Base-by-base conservation (phyloP, 2,113 vertebrate genomes). In the Emydura subglobosa region DNA sequence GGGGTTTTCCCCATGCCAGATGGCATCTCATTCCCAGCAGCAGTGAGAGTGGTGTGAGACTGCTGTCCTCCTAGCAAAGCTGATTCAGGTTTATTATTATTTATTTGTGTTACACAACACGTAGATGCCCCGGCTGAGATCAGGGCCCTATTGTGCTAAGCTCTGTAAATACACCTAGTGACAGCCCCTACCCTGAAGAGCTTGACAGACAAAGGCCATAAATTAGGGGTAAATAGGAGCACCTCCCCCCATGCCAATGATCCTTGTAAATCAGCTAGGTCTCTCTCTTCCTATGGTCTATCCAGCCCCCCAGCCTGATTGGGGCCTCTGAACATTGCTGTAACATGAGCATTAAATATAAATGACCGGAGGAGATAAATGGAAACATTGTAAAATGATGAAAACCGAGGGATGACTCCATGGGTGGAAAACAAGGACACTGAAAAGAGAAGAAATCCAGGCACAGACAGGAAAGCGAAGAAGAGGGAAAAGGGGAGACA, bases 401-500 rank as follows among this genome's bases (percentile, higher is more conserved):
- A 34, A n/a, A 72, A 22, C 39, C 21, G 10, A 72, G n/a, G 65
- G n/a, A 72, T 17, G 34, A n/a, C 21, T 72, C 65, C n/a, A 94
- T 68, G 85, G 54, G 50, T 88, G 31, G 31, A 86, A 96, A 93
- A 53, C 65, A 85, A n/a, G 6, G 92, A 50, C 57, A 89, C 90
- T 85, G 0, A 3, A 82, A 97, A 5, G 17, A 90, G 57, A 79
- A 93, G 50, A 92, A 57, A 74, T 91, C 79, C 79, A 82, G 83
- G 89, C 22, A 9, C 81, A 82, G 53, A 92, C 81, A 81, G 51
- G 31, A 68, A 95, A 95, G 88, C 53, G 27, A 0, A 93, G 55
- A 59, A 27, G 57, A 88, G 94, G 85, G 79, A 94, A 93, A 61
- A 29, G 83, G 90, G 59, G 94, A 95, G 86, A 92, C n/a, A 89